A percentile compares a stretch with the other conserved stretches of the same genome.
phyloP scores from a whole-genome alignment of 2,113 vertebrate genomes.

The Erythrocercus mccallii region DNA sequence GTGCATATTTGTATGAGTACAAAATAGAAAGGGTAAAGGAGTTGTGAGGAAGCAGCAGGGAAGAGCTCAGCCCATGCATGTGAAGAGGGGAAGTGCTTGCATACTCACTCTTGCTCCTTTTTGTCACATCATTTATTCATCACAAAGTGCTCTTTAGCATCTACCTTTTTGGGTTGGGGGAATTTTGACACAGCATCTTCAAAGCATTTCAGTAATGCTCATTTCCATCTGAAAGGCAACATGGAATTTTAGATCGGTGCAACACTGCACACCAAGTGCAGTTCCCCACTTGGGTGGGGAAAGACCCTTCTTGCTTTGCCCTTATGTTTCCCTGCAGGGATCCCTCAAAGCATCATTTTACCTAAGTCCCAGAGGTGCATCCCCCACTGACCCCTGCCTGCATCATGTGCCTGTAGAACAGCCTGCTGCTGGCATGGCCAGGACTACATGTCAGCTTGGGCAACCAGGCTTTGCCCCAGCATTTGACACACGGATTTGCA shows the following conservation, averaged over 20 bases:
- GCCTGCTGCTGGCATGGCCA: not conserved
- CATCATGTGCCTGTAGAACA: fast-evolving
- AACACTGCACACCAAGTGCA: not conserved
- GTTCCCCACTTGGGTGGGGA: not conserved
- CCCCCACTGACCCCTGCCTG: too few species aligned
- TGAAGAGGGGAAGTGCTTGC: fast-evolving
- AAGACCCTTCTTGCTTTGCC: not conserved
- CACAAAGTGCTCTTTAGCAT: not conserved
- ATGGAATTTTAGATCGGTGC: not conserved
- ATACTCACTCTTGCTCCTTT: not conserved
- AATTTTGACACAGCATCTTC: not conserved
- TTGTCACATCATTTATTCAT: slow-evolving; percentile 42
- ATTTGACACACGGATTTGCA: not conserved
- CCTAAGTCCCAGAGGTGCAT: fast-evolving
- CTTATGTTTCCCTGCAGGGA: not conserved
- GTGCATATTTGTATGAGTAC: not conserved
- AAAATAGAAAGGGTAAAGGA: not conserved
- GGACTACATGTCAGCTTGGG: fast-evolving
- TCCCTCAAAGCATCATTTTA: not conserved
- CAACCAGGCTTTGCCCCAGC: not conserved
- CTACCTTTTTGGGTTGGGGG: not conserved
- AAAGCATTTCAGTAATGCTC: not conserved
- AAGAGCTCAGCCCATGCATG: not conserved
- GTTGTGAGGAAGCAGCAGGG: not conserved
- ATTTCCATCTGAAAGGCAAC: not conserved